Base-by-base conservation (phyloP, 2,797 vertebrate species). In the Eospalax fontanierii region DNA sequence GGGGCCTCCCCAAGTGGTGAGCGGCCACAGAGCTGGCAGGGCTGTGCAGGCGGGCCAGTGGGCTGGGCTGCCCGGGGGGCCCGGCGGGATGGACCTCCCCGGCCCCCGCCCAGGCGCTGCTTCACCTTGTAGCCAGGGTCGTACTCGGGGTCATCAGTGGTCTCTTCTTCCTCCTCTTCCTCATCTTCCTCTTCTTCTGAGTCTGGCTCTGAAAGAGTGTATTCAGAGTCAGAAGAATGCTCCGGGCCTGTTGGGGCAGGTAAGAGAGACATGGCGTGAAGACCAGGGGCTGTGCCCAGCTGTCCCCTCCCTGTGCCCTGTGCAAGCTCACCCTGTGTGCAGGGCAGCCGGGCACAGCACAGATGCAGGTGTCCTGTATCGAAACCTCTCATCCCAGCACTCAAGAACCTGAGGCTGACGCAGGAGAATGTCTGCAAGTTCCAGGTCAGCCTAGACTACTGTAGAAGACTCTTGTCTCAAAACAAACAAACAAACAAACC, bases 91-190 rank as follows among this genome's bases (percentile, higher is more conserved):
- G 97, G 97, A 78, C 95, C 97, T 0, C 97, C 97, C 33, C 97
- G 94, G 84, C 97, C 97, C 16, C 97, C 96, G 1, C 97, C 97
- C 54, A 98, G 96, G 89, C 97, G 97, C 94, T 98, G 97, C 88
- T 98, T 98, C 97, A 98, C 97, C 97, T 98, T 98, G 95, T 98
- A 98, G 95, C 97, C 97, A 0, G 97, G 97, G 68, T 98, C 97
- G 74, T 98, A 97, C 61, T 98, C 97, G 0, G 97, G 97, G 28
- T 98, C 97, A 0, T 98, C 97, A 0, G 97, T 97, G 87, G 97
- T 96, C 95, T 98, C 97, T 75, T 98, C 97, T 2, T 97, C 97
- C 21, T 97, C 97, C 66, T 98, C 97, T 63, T 97, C 97, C 28
- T 97, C 97, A 0, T 98, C 97, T 22, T 97, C 97, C 2, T 98